Evolutionary conservation across 2,888 invertebrate genomes (phyloP), one percentile per base, ranked within the genome.

Genomic region (Steromphala cineraria): DNA sequence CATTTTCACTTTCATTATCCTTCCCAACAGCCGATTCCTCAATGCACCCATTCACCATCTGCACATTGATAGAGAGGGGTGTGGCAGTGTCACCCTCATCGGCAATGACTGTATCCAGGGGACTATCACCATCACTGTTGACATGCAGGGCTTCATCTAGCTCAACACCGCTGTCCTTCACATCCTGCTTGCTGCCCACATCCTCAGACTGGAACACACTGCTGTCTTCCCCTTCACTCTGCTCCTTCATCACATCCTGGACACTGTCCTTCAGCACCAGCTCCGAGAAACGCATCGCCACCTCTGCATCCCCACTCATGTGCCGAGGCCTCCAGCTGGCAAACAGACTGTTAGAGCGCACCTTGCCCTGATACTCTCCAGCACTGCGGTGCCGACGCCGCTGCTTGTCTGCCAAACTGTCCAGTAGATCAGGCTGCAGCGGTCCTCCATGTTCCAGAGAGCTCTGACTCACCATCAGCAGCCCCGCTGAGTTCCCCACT

Each of bases 1-100:
- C 94, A 4, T 98, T 97, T 7, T 98, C 98, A 28, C 96, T 0
- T 98, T 96, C 0, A 19, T 36, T 71, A 17, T 36, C 2, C 19
- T 36, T 36, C 31, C 19, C 17, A 1, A 0, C 40, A 10, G 71
- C 36, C n/a, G 71, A 31, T 8, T 36, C 71, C 19, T 31, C 40
- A 31, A 15, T 36, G 19, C 71, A 71, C n/a, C 71, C 71, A 71
- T 71, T 71, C 40, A 71, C 71, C 71, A 71, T 71, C 36, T 71
- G 31, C n/a, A 71, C 71, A 40, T 71, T 40, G 19, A 36, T 71
- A 31, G 71, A 40, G 31, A 71, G 36, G 28, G 71, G 19, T 36
- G 36, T 36, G 56, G 28, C 24, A 53, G 28, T 53, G 40, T 40
- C 78, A 62, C 78, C 40, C 40, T 21, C 52, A 78, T 55, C 81